Evolutionary conservation across 37 sponge, comb jelly and placozoan genomes (phyloP).

Genomic region (Tethya wilhelma): DNA sequence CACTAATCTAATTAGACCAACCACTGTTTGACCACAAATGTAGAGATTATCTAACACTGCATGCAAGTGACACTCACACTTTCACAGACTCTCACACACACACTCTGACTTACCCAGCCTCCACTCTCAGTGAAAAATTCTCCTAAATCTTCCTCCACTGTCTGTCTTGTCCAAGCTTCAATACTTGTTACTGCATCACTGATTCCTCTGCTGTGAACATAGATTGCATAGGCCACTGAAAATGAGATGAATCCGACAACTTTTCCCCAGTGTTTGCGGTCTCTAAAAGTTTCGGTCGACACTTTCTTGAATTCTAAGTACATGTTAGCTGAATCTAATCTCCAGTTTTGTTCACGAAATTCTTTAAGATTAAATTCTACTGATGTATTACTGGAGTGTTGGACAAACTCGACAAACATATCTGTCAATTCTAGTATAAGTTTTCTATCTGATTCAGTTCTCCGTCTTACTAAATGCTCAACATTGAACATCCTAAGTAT

Average conservation of each 20-base stretch:
- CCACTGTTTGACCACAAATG: no score
- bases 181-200: slow-evolving; percentile 35
- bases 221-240: slow-evolving; percentile 40
- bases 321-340: slow-evolving; percentile 21
- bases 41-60: no score
- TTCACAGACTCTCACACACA: no score
- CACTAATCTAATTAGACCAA: no score
- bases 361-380: slow-evolving; percentile 2
- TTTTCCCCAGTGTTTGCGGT: slow-evolving; percentile 65
- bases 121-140: slow-evolving; percentile 32
- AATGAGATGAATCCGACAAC: slow-evolving; percentile 55
- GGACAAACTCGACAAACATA: not conserved
- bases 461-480: not conserved
- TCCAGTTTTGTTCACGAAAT: not conserved
- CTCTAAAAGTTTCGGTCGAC: slow-evolving; percentile 15
- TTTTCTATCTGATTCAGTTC: not conserved
- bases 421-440: not conserved
- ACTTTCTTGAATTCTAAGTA: slow-evolving; percentile 42
- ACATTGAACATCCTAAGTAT: not conserved
- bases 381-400: not conserved
- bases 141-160: slow-evolving; percentile 32
- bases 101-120: slow-evolving; percentile 88
- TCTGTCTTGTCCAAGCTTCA: slow-evolving; percentile 42
- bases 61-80: no score
- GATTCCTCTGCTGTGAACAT: slow-evolving; percentile 22